phyloP scores from a whole-genome alignment of 2,888 invertebrate species.

The Dolichopus griseipennis region DNA sequence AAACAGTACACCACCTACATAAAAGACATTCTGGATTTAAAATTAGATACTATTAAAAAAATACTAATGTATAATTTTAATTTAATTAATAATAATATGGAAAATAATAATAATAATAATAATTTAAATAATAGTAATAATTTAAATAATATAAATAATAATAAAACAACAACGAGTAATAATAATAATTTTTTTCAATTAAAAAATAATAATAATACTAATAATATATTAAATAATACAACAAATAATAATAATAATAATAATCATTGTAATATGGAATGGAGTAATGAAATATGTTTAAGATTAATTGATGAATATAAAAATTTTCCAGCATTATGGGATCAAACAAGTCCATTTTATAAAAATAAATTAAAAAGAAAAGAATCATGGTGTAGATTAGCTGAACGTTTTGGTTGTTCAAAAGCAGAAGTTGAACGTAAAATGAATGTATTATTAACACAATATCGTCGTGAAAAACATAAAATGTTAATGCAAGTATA shows the following conservation, averaged over 20 bases:
- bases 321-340: slow-evolving; percentile 40
- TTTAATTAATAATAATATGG: not conserved
- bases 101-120: not conserved
- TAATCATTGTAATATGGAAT: slow-evolving; percentile 34
- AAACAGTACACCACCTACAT: too few relatives aligned
- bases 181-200: not conserved
- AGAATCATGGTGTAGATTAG: slow-evolving; percentile 41
- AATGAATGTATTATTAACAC: slow-evolving; percentile 40
- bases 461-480: slow-evolving; percentile 40
- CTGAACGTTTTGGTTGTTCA: slow-evolving; percentile 40
- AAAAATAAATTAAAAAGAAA: slow-evolving; percentile 41
- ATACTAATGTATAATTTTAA: slow-evolving; percentile 4
- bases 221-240: not conserved
- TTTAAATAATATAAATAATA: too few relatives aligned
- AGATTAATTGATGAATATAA: slow-evolving; percentile 41
- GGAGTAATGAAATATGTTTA: slow-evolving; percentile 41
- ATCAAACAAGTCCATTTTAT: slow-evolving; percentile 40
- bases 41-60: not conserved
- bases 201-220: not conserved
- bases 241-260: slow-evolving; percentile 11
- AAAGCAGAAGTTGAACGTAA: slow-evolving; percentile 42
- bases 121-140: too few relatives aligned
- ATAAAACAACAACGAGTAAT: too few relatives aligned
- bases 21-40: too few relatives aligned
- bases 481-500: slow-evolving; percentile 33